A percentile compares a stretch with the other conserved stretches of the same genome.
These are phyloP conservation scores for Misgurnus mizolepis DNA, from an alignment of 2,113 vertebrate genomes.

Conservation along the genomic window DNA sequence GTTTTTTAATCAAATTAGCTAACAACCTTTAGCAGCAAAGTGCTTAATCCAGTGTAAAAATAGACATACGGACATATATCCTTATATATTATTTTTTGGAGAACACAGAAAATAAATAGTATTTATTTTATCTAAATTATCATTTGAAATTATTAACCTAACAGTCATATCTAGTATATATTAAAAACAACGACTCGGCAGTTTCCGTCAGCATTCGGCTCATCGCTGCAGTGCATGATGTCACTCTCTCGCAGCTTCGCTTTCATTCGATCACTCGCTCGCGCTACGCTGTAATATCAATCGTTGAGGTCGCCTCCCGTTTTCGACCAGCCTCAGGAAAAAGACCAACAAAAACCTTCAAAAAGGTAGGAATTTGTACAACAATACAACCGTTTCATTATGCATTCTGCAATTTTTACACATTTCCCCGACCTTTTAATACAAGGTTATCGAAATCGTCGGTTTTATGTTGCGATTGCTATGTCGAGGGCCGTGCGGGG, in stretches of 20 bases:
- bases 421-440: background rate
- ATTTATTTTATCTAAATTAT: background rate
- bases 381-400: background rate
- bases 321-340: constrained; percentile 18
- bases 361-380: constrained; percentile 21
- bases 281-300: constrained; percentile 34
- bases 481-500: background rate
- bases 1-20: background rate
- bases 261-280: constrained; percentile 14
- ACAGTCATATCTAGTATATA: background rate
- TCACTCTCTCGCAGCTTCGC: constrained; percentile 41
- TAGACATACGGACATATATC: no score
- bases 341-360: constrained; percentile 22
- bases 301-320: constrained; percentile 40
- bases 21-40: background rate
- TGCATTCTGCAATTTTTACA: background rate
- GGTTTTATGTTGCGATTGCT: background rate
- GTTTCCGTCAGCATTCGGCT: constrained; percentile 49
- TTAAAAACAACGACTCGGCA: constrained; percentile 10
- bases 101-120: background rate
- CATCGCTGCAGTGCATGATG: constrained; percentile 56
- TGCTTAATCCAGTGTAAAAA: background rate
- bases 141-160: no score
- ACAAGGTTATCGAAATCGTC: background rate
- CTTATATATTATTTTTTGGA: background rate